Percentiles rank a stretch among this genome's conserved stretches.
phyloP scores from a whole-genome alignment of 2,113 vertebrate species.

The Rhinichthys klamathensis region DNA sequence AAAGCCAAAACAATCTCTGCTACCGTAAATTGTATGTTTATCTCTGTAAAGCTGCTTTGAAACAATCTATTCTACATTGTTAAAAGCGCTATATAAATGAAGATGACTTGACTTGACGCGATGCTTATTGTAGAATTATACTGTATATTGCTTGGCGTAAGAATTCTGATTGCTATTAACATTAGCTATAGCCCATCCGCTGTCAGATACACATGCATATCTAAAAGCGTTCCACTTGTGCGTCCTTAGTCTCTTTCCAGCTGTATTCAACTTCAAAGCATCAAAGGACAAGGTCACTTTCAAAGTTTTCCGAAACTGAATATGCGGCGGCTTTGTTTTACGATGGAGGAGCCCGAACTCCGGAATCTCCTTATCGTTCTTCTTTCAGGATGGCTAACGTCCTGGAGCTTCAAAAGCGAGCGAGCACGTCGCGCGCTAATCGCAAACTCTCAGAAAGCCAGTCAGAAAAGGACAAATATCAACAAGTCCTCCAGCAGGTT shows the following conservation, averaged over 20 bases:
- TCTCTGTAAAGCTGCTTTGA: no score
- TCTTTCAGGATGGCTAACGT: conserved; percentile 64
- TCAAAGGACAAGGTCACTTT: conserved; percentile 18
- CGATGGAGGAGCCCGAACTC: conserved; percentile 25
- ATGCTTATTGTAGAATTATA: no score
- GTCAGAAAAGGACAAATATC: conserved; percentile 75
- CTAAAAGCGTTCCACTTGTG: neutral
- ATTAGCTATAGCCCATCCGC: neutral
- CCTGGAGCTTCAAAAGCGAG: conserved; percentile 58
- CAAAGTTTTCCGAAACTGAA: neutral
- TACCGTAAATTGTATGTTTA: no score
- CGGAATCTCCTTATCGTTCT: conserved; percentile 65
- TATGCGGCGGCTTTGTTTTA: neutral
- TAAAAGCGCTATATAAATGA: no score
- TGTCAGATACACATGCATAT: neutral
- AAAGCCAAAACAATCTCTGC: no score
- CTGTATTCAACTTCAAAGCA: neutral
- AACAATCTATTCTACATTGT: no score
- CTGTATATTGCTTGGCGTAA: neutral
- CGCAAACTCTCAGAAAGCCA: conserved; percentile 71
- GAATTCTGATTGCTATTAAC: neutral
- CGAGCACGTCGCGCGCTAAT: conserved; percentile 61
- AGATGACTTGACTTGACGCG: no score
- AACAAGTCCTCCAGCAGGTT: conserved; percentile 74
- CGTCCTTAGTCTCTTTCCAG: neutral